Conservation (phyloP, 2,113 vertebrate genomes). For the Burhinus oedicnemus region DNA sequence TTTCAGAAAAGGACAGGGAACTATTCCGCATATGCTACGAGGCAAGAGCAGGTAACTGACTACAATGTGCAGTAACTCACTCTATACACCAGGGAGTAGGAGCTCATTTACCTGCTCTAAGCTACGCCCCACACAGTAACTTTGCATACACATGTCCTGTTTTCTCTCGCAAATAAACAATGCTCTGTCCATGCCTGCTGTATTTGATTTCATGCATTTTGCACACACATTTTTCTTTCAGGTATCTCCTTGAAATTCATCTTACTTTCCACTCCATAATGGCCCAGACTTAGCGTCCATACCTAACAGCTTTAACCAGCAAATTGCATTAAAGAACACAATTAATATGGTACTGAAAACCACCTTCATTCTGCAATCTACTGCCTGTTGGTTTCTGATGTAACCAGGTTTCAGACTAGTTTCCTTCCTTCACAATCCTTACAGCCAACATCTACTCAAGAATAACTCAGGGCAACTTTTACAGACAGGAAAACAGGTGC, state of each 20-base stretch:
- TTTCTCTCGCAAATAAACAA: neutral
- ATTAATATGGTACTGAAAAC: neutral
- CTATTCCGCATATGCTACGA: neutral
- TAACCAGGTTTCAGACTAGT: neutral
- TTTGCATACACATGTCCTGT: neutral
- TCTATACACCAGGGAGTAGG: neutral
- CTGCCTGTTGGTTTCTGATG: neutral
- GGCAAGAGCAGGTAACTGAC: neutral
- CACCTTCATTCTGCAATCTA: neutral
- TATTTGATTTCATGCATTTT: neutral
- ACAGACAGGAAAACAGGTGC: conserved; percentile 15
- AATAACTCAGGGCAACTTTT: conserved; percentile 28
- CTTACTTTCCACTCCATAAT: neutral
- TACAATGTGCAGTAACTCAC: neutral
- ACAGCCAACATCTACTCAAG: conserved; percentile 12
- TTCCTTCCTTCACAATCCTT: neutral
- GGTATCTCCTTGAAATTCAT: neutral
- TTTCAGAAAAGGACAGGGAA: neutral
- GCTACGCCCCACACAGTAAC: neutral
- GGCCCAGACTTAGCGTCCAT: neutral
- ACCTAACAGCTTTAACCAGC: neutral
- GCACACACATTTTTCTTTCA: neutral
- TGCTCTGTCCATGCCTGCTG: neutral
- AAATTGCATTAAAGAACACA: neutral
- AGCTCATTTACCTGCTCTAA: neutral